A percentile compares a stretch with the other conserved stretches of the same genome.
phyloP scores from a whole-genome alignment of 2,113 vertebrate genomes.

The Ploceus nigricollis region DNA sequence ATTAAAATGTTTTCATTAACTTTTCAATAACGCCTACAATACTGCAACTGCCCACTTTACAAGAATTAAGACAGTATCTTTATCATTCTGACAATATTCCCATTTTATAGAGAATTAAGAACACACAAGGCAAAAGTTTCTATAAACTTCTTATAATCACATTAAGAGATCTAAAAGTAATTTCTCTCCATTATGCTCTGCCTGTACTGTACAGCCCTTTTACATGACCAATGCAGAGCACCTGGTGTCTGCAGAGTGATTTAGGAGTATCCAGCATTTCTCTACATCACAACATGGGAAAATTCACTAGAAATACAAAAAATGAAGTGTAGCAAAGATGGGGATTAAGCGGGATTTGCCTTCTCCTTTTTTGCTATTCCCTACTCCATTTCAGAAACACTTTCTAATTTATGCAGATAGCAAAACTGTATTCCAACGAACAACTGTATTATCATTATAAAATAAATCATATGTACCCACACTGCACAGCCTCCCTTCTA shows the following conservation, averaged over 20 bases:
- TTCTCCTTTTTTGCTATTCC: neutral
- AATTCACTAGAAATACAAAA: neutral
- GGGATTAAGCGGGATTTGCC: neutral
- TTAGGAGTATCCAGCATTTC: neutral
- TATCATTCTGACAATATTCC: neutral
- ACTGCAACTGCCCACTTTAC: rapidly evolving
- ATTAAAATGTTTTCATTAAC: neutral
- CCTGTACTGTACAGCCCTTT: neutral
- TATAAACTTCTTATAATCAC: neutral
- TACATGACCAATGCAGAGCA: neutral
- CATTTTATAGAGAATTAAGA: neutral
- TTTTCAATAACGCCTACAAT: neutral
- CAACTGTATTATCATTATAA: neutral
- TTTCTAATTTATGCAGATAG: neutral
- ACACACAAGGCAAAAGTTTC: neutral
- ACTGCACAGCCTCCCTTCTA: neutral
- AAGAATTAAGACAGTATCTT: neutral
- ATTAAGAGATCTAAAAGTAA: neutral
- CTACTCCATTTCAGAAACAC: neutral
- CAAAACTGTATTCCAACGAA: neutral
- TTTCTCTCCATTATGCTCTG: neutral
- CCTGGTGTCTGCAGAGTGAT: neutral
- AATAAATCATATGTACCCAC: neutral
- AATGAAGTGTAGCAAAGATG: neutral
- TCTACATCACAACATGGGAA: neutral